Evolutionary conservation across 2,888 invertebrate genomes (phyloP), one percentile per base, ranked within the genome.

Genomic region (Euzetes globulus): DNA sequence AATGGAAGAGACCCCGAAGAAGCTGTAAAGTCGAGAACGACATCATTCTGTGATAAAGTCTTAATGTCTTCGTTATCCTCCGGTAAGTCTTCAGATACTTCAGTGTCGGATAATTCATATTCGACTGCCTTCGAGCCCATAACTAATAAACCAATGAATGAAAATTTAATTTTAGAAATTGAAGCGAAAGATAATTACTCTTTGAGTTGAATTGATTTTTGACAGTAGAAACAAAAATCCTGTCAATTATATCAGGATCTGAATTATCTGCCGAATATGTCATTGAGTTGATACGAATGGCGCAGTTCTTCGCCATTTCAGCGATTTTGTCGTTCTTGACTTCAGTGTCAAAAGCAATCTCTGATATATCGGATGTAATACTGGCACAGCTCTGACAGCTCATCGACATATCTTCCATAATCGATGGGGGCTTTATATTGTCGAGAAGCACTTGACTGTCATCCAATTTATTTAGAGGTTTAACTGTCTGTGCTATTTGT

Each of bases 341-440:
- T 13, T 41, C 68, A 37, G 22, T 22, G 41, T 74, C 74, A 6
- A 55, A 37, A n/a, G 52, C 74, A 50, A 74, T 74, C n/a, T 74
- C 74, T 13, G 74, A 74, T 25, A 74, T 74, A 11, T 74, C 74
- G 17, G 74, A 74, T 22, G 71, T 47, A 47, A 71, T 74, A 41
- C 70, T 70, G 9, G 74, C 74, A 22, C 29, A 41, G n/a, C 71
- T 71, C 27, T 74, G 74, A 19, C n/a, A n/a, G n/a, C 70, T 89
- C 84, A 91, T 88, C 5, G 87, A 78, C 1, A 89, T 81, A 77
- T 89, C 89, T 55, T 90, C 90, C 84, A 91, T 87, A 71, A 89
- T 86, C 0, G 91, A 91, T 0, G 91, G 91, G 0, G 91, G 91
- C 78, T 88, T 88, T 5, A 91, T 86, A 73, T 88, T 86, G 79